A percentile compares a stretch with the other conserved stretches of the same genome.
These are phyloP conservation scores for Xiphophorus couchianus DNA, from an alignment of 2,113 vertebrate genomes.

Conservation along the genomic window DNA sequence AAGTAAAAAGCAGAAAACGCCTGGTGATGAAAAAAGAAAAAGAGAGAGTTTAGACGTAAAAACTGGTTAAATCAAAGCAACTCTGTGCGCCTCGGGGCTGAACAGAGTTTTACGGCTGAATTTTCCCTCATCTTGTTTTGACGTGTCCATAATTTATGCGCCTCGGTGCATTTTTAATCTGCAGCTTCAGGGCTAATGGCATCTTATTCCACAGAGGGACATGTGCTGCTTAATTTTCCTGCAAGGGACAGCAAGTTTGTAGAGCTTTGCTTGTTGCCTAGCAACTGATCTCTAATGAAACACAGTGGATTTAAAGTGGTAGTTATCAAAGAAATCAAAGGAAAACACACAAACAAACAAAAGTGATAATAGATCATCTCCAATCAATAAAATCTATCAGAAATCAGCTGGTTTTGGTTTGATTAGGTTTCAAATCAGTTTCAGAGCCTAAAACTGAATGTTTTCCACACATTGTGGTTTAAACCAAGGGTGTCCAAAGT, in stretches of 20 bases:
- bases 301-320: not conserved
- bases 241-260: not conserved
- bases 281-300: not conserved
- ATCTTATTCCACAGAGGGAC: not conserved
- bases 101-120: not conserved
- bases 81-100: not conserved
- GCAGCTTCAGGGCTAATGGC: not conserved
- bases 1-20: conserved; percentile 96
- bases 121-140: not conserved
- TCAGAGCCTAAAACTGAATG: too few species aligned
- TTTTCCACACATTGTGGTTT: too few species aligned
- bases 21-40: conserved; percentile 67
- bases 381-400: too few species aligned
- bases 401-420: too few species aligned
- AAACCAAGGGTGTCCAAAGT: too few species aligned
- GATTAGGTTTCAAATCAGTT: too few species aligned
- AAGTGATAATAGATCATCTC: too few species aligned
- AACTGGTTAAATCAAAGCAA: not conserved
- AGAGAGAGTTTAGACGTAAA: not conserved
- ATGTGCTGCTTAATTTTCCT: not conserved
- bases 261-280: not conserved
- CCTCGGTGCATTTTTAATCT: not conserved
- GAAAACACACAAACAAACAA: not conserved
- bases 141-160: not conserved
- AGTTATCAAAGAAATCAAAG: not conserved